A percentile compares a stretch with the other conserved stretches of the same genome.
phyloP scores from a whole-genome alignment of 2,797 vertebrate species.

The Neosilurus hyrtlii region DNA sequence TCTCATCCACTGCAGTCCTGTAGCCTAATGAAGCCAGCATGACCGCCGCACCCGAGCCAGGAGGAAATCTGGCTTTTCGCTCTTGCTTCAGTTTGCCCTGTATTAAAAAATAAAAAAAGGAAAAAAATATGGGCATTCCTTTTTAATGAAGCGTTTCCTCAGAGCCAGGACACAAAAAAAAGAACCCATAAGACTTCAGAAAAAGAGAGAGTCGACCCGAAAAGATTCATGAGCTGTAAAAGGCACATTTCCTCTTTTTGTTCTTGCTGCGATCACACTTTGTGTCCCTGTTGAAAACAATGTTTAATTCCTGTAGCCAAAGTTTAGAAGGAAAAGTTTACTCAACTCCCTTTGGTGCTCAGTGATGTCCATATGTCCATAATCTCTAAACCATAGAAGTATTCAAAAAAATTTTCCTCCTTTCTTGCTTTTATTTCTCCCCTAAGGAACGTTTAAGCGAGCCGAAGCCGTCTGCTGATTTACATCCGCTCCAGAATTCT shows the following conservation, averaged over 20 bases:
- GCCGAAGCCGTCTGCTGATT: slow-evolving; percentile 46
- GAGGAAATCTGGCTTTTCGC: slow-evolving; percentile 62
- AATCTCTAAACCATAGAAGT: slow-evolving; percentile 65
- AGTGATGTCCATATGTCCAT: slow-evolving; percentile 62
- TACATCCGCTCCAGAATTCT: slow-evolving; percentile 36
- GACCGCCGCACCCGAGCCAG: slow-evolving; percentile 48
- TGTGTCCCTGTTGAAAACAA: slow-evolving; percentile 66
- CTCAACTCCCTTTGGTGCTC: slow-evolving; percentile 61
- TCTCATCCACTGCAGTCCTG: slow-evolving; percentile 39
- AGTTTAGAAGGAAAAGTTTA: slow-evolving; percentile 61
- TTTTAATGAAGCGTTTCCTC: slow-evolving; percentile 67
- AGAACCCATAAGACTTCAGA: slow-evolving; percentile 59
- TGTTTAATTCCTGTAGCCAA: slow-evolving; percentile 64
- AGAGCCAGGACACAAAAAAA: slow-evolving; percentile 47
- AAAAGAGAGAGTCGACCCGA: slow-evolving; percentile 54
- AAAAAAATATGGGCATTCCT: slow-evolving; percentile 60
- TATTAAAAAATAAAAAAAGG: slow-evolving; percentile 53
- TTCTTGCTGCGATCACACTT: slow-evolving; percentile 61
- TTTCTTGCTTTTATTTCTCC: slow-evolving; percentile 48
- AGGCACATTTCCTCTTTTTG: slow-evolving; percentile 69
- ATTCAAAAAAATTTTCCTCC: slow-evolving; percentile 54
- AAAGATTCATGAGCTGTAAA: slow-evolving; percentile 64
- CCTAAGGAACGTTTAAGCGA: slow-evolving; percentile 48
- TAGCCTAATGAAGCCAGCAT: slow-evolving; percentile 56
- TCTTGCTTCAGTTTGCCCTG: slow-evolving; percentile 54